Base-by-base conservation (phyloP, 2,113 vertebrate genomes). In the Neolamprologus caudopunctatus region DNA sequence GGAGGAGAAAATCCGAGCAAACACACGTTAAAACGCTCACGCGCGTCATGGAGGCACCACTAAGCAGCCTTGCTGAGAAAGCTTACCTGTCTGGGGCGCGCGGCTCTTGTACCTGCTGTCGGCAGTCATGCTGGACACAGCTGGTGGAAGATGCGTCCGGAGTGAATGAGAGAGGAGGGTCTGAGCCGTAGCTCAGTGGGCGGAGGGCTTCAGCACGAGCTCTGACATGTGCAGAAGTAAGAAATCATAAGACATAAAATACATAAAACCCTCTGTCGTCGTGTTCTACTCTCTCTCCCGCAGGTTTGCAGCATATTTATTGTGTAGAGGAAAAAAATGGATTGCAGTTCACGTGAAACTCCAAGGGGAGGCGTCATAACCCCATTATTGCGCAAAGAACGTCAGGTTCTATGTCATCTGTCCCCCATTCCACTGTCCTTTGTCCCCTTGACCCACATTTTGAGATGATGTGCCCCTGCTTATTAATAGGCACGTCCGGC, bases 61-160 rank as follows among this genome's bases (percentile, higher is more conserved):
- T 24, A 35, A 5, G 21, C 26, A 16, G 3, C 3, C 50, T 3
- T 83, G 54, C 75, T 71, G 89, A 14, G 13, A 37, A n/a, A 5
- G 35, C 81, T 94, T 80, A 96, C 95, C 95, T 95, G 94, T 79
- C 19, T 91, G 93, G 40, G 90, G 83, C 54, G 90, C 17, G 21
- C 95, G 93, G 88, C 90, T 94, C 92, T 61, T 90, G 89, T 85
- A 93, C 90, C 95, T 93, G 91, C 87, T 91, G 94, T 51, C 93
- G 80, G 88, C 53, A 83, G 93, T 95, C 95, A 95, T 96, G n/a
- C 45, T 82, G 83, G 61, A 75, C 88, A 71, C 87, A 80, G 81
- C 54, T 75, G 42, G 54, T 21, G 54, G 24, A 31, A 33, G 53
- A 73, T 5, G 71, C 24, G 83, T 71, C 61, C 42, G 3, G 10